Evolutionary conservation across 2,113 vertebrate genomes (phyloP).

Genomic region (Ranitomeya variabilis): DNA sequence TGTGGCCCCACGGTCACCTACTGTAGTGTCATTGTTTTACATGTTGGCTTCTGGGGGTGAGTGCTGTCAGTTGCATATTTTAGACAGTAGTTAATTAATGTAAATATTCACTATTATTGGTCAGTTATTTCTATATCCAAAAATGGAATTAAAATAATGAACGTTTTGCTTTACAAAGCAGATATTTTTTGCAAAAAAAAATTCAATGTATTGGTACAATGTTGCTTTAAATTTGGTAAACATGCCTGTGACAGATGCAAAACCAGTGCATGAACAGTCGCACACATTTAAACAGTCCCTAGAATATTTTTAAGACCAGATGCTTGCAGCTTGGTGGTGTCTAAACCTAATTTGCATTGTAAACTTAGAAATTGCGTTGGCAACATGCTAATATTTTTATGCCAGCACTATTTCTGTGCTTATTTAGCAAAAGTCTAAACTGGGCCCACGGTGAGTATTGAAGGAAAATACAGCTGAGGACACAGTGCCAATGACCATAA

Average conservation of each 20-base stretch:
- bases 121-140: no score
- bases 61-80: background rate
- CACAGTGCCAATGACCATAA: slow-evolving; percentile 30
- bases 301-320: slow-evolving; percentile 47
- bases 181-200: background rate
- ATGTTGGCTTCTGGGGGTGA: background rate
- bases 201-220: background rate
- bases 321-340: slow-evolving; percentile 37
- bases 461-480: slow-evolving; percentile 34
- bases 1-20: background rate
- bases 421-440: slow-evolving; percentile 44
- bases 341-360: slow-evolving; percentile 48
- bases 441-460: slow-evolving; percentile 12
- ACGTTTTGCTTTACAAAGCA: background rate
- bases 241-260: slow-evolving; percentile 39
- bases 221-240: background rate
- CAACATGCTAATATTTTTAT: slow-evolving; percentile 33
- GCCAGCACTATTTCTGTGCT: slow-evolving; percentile 36
- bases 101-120: no score
- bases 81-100: background rate
- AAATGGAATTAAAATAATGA: no score
- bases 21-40: background rate
- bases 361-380: slow-evolving; percentile 48
- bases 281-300: slow-evolving; percentile 22
- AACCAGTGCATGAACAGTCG: slow-evolving; percentile 31